phyloP scores from a whole-genome alignment of 2,797 vertebrate species.

The Cyclopterus lumpus region DNA sequence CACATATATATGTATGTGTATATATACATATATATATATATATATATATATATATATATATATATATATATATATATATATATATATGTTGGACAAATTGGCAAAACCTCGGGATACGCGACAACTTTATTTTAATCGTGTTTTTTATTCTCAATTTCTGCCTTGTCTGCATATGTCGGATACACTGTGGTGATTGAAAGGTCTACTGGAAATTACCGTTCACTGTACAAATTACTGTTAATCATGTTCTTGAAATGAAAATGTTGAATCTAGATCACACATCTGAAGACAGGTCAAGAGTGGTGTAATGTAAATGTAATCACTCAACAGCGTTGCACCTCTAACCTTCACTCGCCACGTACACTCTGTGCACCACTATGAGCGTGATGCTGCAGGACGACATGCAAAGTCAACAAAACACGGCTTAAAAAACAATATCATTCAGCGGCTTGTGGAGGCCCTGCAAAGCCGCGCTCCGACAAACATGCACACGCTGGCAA shows the following conservation, averaged over 20 bases:
- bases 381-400: slow-evolving; percentile 25
- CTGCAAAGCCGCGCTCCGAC: slow-evolving; percentile 9
- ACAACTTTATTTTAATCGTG: no score
- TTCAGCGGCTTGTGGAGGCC: slow-evolving; percentile 28
- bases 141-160: no score
- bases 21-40: no score
- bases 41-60: no score
- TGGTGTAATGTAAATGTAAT: background rate
- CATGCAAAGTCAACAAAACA: slow-evolving; percentile 48
- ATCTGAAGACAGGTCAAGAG: background rate
- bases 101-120: background rate
- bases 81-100: background rate
- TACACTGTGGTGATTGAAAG: background rate
- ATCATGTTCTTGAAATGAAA: no score
- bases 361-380: background rate
- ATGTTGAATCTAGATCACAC: background rate
- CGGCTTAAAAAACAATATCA: slow-evolving; percentile 45
- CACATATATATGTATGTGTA: no score
- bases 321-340: background rate
- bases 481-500: slow-evolving; percentile 23
- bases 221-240: no score
- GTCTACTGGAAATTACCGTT: no score
- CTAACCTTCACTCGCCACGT: slow-evolving; percentile 1
- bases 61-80: no score
- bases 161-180: background rate